Conservation (phyloP, 2,797 vertebrate genomes). For the Zalophus californianus region DNA sequence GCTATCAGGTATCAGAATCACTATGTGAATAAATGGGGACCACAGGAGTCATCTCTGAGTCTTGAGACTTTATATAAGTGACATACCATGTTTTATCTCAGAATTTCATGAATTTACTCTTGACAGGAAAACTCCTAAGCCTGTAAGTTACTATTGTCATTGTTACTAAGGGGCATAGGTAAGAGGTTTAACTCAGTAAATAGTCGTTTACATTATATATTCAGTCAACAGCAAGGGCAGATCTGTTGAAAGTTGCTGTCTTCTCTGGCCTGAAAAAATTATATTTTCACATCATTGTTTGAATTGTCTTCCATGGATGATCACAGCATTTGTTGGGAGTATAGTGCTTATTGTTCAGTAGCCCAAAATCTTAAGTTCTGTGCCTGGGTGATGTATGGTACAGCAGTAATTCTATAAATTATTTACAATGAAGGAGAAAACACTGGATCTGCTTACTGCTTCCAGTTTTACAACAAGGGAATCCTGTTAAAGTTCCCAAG, state of each 20-base stretch:
- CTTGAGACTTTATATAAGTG: not conserved
- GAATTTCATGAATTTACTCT: slow-evolving; percentile 45
- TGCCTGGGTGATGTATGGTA: not conserved
- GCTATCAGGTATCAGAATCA: not conserved
- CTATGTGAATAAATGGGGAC: not conserved
- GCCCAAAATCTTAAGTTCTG: not conserved
- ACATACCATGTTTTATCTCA: not conserved
- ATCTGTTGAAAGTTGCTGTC: slow-evolving; percentile 8
- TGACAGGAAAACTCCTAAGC: not conserved
- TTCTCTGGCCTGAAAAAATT: not conserved
- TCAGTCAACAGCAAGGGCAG: not conserved
- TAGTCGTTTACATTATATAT: not conserved
- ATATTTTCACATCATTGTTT: slow-evolving; percentile 10
- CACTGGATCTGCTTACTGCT: not conserved
- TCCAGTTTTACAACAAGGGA: slow-evolving; percentile 45
- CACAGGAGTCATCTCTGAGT: not conserved
- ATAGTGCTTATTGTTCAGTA: not conserved
- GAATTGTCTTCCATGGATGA: not conserved
- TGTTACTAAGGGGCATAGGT: not conserved
- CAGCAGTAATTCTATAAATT: slow-evolving; percentile 35
- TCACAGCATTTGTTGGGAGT: not conserved
- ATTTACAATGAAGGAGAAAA: slow-evolving; percentile 32
- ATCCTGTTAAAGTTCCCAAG: not conserved
- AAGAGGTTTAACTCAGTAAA: not conserved
- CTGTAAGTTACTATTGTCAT: slow-evolving; percentile 3